phyloP scores from a whole-genome alignment of 2,797 vertebrate genomes.

The Psittacula echo region DNA sequence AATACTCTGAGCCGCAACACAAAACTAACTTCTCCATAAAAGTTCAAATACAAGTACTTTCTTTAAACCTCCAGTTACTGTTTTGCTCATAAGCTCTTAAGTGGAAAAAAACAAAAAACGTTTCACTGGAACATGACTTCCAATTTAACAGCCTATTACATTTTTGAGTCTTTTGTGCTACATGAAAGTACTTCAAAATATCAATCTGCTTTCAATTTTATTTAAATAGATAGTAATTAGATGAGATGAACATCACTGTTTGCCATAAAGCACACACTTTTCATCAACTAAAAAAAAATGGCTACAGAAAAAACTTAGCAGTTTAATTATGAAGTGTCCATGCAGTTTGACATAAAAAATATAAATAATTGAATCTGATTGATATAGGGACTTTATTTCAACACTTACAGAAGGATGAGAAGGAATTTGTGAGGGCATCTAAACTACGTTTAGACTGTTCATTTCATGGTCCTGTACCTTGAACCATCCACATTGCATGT shows the following conservation, averaged over 20 bases:
- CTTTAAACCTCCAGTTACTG: neutral
- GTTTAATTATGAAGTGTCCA: neutral
- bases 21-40: slow-evolving; percentile 16
- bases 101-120: neutral
- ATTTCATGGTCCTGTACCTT: neutral
- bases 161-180: neutral
- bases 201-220: neutral
- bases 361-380: neutral
- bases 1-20: slow-evolving; percentile 35
- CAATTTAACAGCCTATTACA: neutral
- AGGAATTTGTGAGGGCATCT: neutral
- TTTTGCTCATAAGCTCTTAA: neutral
- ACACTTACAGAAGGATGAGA: neutral
- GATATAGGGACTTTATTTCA: neutral
- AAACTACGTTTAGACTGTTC: neutral
- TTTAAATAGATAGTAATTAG: neutral
- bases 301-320: neutral
- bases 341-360: neutral
- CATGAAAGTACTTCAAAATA: neutral
- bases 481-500: neutral
- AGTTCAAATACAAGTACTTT: neutral
- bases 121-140: neutral
- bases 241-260: neutral
- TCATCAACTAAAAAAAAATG: neutral
- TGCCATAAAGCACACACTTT: neutral